These are phyloP conservation scores for Harpagifer antarcticus DNA, from an alignment of 2,797 vertebrate species.

Conservation along the genomic window DNA sequence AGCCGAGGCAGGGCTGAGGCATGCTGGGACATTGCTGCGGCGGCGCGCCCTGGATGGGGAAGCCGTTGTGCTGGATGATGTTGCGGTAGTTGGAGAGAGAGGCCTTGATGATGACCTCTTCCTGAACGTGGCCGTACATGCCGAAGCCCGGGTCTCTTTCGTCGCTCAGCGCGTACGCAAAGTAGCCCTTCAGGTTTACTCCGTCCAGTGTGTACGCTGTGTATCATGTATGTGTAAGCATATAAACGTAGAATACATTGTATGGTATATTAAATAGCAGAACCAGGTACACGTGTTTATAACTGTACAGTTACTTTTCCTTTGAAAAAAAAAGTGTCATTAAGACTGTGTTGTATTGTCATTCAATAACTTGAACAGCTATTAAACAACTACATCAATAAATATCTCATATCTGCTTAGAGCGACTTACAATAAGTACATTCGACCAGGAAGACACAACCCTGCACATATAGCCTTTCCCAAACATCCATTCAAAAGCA, in stretches of 20 bases:
- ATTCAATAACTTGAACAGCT: not conserved
- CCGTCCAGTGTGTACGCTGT: slow-evolving; percentile 92
- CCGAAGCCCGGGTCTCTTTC: slow-evolving; percentile 91
- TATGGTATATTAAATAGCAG: not conserved
- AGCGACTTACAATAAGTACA: no score
- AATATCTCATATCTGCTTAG: not conserved
- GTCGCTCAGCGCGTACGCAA: slow-evolving; percentile 94
- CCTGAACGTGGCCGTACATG: slow-evolving; percentile 88
- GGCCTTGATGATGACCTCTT: slow-evolving; percentile 89
- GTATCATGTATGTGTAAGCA: not conserved
- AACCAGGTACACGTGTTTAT: not conserved
- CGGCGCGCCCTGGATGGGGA: slow-evolving; percentile 78
- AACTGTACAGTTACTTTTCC: not conserved
- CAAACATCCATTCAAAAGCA: not conserved
- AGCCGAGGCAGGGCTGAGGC: slow-evolving; percentile 77
- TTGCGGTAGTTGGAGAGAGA: slow-evolving; percentile 91
- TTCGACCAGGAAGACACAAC: no score
- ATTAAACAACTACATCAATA: not conserved
- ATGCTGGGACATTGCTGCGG: slow-evolving; percentile 82
- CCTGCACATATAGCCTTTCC: not conserved
- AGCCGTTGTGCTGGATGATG: slow-evolving; percentile 92
- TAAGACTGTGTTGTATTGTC: not conserved
- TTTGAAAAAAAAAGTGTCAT: no score
- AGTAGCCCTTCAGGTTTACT: slow-evolving; percentile 94
- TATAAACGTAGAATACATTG: not conserved